Base-by-base conservation (phyloP, 1,140 invertebrate species). In the Magallana ariakensis region DNA sequence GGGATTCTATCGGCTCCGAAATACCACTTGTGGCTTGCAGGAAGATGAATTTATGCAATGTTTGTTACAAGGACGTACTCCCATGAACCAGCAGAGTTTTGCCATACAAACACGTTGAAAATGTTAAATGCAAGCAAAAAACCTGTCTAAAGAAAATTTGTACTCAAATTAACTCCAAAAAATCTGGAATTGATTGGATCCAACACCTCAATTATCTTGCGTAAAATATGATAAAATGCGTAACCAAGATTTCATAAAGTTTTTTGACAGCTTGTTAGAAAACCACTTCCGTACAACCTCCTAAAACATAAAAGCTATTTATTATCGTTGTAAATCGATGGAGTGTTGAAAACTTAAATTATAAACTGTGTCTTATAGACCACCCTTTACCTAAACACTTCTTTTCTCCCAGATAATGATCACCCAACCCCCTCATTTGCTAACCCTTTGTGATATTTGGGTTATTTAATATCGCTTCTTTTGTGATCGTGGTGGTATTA, bases 391-490 rank as follows among this genome's bases (percentile, higher is more conserved):
- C 22, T 75, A 75, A 75, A 15, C 66, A 75, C 19, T 13, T 75
- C 66, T 75, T 75, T 33, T 75, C 22, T 33, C 22, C 26, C 1
- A 75, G 19, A 75, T 75, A 75, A 75, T 26, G 33, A 75, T 75
- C 66, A 75, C 66, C 66, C 26, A 75, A 75, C 66, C 66, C 66
- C 66, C 66, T 75, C 66, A 75, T 75, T 75, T 75, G 66, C 66
- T 75, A 75, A 26, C 9, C 66, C 66, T 26, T 26, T 75, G 66
- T 75, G 33, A 75, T 26, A 33, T 75, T 75, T 22, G 22, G 22
- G 19, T 75, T 75, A 33, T 26, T 75, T 75, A 75, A 75, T 75
- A 75, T 75, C 22, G 22, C 66, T 22, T 75, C 66, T 26, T 75
- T 75, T 75, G 22, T 75, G 66, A 75, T 75, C 66, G 22, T 13